These are phyloP conservation scores for Scaptomyza parva DNA, from an alignment of 2,888 invertebrate species.

Conservation along the genomic window DNA sequence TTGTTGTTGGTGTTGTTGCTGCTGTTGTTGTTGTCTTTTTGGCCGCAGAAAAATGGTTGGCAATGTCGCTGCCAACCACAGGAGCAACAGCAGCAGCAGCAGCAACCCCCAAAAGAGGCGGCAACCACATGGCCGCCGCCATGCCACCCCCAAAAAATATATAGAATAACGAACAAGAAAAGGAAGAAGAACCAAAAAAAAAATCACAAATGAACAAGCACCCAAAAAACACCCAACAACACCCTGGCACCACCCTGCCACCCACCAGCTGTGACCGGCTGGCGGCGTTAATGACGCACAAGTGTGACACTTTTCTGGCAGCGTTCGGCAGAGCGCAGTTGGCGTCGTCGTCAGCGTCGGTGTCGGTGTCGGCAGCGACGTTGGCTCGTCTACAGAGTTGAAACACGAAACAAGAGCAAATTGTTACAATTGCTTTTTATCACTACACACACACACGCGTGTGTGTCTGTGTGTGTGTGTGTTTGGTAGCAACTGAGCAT, in stretches of 20 bases:
- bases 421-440: constrained; percentile 71
- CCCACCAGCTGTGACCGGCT: constrained; percentile 79
- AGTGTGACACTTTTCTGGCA: constrained; percentile 79
- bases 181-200: constrained; percentile 12
- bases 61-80: constrained; percentile 79
- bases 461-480: constrained; percentile 36
- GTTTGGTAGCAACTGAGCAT: constrained; percentile 60
- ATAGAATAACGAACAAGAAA: not conserved
- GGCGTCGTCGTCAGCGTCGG: constrained; percentile 7
- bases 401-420: constrained; percentile 68
- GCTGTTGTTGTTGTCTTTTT: constrained; percentile 44
- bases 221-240: constrained; percentile 8
- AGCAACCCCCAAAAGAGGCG: constrained; percentile 65
- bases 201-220: constrained; percentile 35
- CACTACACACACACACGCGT: constrained; percentile 23
- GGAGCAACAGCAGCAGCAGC: constrained; percentile 75
- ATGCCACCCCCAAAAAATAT: constrained; percentile 49
- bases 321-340: constrained; percentile 3
- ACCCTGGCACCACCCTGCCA: constrained; percentile 43
- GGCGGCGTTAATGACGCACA: constrained; percentile 82
- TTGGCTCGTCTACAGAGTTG: constrained; percentile 37
- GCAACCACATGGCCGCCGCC: constrained; percentile 57
- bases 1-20: constrained; percentile 4
- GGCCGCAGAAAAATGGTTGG: constrained; percentile 80
- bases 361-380: constrained; percentile 19